Conservation (phyloP, 2,113 vertebrate genomes). For the Trematocara variabile region DNA sequence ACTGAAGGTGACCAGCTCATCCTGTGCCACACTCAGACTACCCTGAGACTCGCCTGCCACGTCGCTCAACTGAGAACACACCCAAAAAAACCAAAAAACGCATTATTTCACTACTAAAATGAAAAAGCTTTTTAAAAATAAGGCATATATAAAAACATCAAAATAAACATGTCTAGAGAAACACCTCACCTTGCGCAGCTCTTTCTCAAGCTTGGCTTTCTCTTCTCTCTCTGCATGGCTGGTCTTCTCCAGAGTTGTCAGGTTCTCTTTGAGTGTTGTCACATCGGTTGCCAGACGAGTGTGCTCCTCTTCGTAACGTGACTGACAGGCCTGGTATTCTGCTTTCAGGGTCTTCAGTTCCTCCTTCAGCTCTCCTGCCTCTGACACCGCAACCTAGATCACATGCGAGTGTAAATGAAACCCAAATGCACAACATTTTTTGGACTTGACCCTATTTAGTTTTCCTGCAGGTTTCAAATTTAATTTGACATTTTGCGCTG, state of each 20-base stretch:
- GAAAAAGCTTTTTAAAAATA: neutral
- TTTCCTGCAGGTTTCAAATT: neutral
- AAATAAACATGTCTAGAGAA: neutral
- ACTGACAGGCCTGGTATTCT: slow-evolving; percentile 83
- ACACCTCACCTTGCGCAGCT: slow-evolving; percentile 82
- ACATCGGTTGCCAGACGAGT: slow-evolving; percentile 81
- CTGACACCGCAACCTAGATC: slow-evolving; percentile 80
- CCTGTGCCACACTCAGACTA: slow-evolving; percentile 90
- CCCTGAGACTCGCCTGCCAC: slow-evolving; percentile 92
- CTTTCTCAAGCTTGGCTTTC: slow-evolving; percentile 84
- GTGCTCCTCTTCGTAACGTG: slow-evolving; percentile 84
- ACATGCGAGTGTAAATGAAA: neutral
- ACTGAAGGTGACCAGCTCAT: slow-evolving; percentile 94
- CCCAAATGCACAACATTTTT: neutral
- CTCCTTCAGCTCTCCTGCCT: slow-evolving; percentile 90
- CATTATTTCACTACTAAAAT: neutral
- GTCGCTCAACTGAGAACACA: slow-evolving; percentile 71
- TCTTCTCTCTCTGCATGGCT: slow-evolving; percentile 79
- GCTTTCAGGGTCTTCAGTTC: slow-evolving; percentile 87
- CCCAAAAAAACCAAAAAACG: neutral
- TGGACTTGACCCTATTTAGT: fast-evolving
- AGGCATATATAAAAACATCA: neutral
- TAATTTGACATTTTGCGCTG: neutral
- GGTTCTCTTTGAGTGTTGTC: slow-evolving; percentile 82
- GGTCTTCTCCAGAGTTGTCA: slow-evolving; percentile 82